Base-by-base conservation (phyloP, 2,888 invertebrate species). In the Metallyticus violacea region DNA sequence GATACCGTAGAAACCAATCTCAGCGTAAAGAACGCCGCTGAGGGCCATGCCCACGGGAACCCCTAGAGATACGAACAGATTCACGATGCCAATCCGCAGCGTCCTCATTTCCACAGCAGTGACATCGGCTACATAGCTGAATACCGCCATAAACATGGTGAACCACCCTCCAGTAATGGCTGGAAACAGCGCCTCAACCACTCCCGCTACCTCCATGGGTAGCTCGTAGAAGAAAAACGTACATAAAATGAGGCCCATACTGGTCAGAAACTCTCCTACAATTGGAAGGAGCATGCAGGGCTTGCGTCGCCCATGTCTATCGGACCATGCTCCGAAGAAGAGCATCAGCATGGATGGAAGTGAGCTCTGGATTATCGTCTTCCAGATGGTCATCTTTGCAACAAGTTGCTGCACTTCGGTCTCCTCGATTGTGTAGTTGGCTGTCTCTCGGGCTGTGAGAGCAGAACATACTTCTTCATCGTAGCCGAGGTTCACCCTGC, bases 11-110 rank as follows among this genome's bases (percentile, higher is more conserved):
- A 97, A 95, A 0, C 97, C 96, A 87, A 97, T 95, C 91, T 96
- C 93, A 85, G 94, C 93, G 90, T 95, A 95, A 88, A 98, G 92
- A 85, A 97, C 94, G 0, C 98, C 98, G 90, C 97, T 97, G 4
- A 97, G 92, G 6, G 97, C 97, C 90, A 97, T 95, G n/a, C 98
- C 98, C 9, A 98, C 94, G 0, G 98, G 97, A 86, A 97, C 96
- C 28, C 98, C 97, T 81, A 98, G 92, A 0, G 97, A 97, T 89
- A 97, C 95, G 91, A 97, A 97, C 7, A 97, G 94, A 92, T 98
- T 98, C 88, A 97, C 95, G 85, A 98, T 95, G 29, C 97, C 97
- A 89, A 98, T 97, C 88, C 98, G 92, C 81, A 97, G 93, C 27
- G 98, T 98, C 89, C 97, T 94, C 89, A 95, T 96, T 91, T 97